Evolutionary conservation across 2,113 vertebrate species (phyloP).

Genomic region (Neopipo cinnamomea): DNA sequence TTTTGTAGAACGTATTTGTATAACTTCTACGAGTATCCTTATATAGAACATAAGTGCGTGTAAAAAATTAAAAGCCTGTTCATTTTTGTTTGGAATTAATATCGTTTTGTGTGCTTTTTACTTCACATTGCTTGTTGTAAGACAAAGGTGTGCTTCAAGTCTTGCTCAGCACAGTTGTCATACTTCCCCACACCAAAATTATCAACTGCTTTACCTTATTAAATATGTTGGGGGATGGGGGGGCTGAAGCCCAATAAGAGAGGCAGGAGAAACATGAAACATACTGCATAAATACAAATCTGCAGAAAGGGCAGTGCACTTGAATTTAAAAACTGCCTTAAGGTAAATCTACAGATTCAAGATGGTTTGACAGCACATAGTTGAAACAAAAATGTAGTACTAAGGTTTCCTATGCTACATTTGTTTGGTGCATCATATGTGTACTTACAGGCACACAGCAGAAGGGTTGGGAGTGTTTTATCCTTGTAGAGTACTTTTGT

Average conservation of each 20-base stretch:
- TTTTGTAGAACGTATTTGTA: background rate
- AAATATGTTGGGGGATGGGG: background rate
- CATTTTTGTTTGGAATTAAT: background rate
- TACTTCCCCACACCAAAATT: background rate
- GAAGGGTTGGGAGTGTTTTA: background rate
- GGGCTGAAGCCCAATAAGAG: background rate
- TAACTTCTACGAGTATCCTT: background rate
- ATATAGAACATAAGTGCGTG: background rate
- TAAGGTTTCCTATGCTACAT: background rate
- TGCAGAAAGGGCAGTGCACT: background rate
- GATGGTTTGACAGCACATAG: background rate
- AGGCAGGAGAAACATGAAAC: background rate
- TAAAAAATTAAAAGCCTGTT: background rate
- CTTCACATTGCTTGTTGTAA: background rate
- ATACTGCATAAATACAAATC: background rate
- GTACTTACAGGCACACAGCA: background rate
- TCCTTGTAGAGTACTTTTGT: background rate
- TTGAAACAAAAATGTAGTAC: background rate
- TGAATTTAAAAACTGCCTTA: background rate
- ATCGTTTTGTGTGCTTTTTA: background rate
- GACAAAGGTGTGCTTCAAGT: background rate
- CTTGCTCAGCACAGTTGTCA: background rate
- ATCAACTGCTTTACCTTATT: background rate
- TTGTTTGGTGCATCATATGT: background rate
- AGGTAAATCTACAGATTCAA: background rate